These are phyloP conservation scores for Sarcophilus harrisii DNA, from an alignment of 2,797 vertebrate species.

Conservation along the genomic window DNA sequence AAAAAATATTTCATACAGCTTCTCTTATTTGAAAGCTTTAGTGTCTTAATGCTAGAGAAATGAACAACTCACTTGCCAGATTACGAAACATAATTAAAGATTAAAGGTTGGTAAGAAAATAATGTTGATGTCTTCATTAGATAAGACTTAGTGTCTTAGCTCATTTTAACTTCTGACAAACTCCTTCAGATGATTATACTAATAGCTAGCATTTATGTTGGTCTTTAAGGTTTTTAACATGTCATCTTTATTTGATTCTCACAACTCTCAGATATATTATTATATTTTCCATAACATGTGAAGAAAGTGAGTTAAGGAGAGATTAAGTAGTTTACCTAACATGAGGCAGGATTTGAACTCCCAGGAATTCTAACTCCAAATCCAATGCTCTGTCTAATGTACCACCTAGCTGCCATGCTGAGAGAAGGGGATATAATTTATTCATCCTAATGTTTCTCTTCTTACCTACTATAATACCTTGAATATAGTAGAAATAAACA, in stretches of 20 bases:
- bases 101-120: not conserved
- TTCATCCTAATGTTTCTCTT: not conserved
- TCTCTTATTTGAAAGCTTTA: not conserved
- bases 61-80: conserved; percentile 8
- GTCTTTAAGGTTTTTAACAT: too few relatives aligned
- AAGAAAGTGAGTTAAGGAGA: not conserved
- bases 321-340: not conserved
- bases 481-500: not conserved
- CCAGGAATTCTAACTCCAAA: not conserved
- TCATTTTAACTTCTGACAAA: conserved; percentile 13
- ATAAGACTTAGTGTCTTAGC: not conserved
- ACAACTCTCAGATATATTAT: not conserved
- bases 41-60: not conserved
- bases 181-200: not conserved
- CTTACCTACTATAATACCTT: not conserved
- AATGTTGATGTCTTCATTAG: not conserved
- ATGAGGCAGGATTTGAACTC: not conserved
- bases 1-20: not conserved
- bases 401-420: not conserved
- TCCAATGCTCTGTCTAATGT: not conserved
- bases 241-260: not conserved
- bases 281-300: not conserved
- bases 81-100: conserved; percentile 45
- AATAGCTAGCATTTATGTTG: too few relatives aligned
- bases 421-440: not conserved